phyloP scores from a whole-genome alignment of 1,140 invertebrate genomes.

The Drosophila nasuta region DNA sequence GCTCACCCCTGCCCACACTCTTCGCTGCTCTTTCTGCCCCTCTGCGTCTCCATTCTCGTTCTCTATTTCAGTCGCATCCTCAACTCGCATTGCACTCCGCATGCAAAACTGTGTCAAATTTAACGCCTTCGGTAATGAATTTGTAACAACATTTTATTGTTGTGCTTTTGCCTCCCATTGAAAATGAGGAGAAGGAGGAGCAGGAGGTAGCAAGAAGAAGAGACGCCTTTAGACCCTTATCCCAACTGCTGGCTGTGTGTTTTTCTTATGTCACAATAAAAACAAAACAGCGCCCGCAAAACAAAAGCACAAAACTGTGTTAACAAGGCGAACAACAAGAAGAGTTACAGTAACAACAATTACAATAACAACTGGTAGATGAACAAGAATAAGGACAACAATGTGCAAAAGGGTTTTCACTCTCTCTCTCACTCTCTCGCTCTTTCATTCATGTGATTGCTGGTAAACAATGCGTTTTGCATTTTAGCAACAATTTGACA shows the following conservation, averaged over 20 bases:
- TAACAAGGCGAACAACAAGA: constrained; percentile 64
- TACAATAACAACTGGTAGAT: constrained; percentile 33
- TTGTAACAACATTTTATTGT: constrained; percentile 83
- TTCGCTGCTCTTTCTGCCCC: background rate
- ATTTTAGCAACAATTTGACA: constrained; percentile 83
- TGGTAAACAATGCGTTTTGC: constrained; percentile 76
- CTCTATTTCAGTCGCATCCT: constrained; percentile 17
- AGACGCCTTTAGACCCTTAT: background rate
- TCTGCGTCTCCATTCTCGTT: constrained; percentile 2
- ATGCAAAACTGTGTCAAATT: constrained; percentile 83
- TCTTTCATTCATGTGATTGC: constrained; percentile 8
- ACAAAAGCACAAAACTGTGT: constrained; percentile 83
- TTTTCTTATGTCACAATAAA: constrained; percentile 77
- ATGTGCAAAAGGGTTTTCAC: constrained; percentile 29
- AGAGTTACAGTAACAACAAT: constrained; percentile 34
- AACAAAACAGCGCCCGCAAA: constrained; percentile 66
- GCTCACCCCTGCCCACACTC: constrained; percentile 6
- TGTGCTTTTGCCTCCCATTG: constrained; percentile 61
- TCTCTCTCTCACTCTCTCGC: constrained; percentile 6
- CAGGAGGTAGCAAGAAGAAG: constrained; percentile 2
- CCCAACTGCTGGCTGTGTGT: constrained; percentile 46
- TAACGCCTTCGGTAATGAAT: constrained; percentile 83
- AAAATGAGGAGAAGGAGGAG: constrained; percentile 20
- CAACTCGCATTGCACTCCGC: constrained; percentile 38
- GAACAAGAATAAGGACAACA: constrained; percentile 53